Conservation (phyloP, 2,888 invertebrate species). For the Parnassius apollo region DNA sequence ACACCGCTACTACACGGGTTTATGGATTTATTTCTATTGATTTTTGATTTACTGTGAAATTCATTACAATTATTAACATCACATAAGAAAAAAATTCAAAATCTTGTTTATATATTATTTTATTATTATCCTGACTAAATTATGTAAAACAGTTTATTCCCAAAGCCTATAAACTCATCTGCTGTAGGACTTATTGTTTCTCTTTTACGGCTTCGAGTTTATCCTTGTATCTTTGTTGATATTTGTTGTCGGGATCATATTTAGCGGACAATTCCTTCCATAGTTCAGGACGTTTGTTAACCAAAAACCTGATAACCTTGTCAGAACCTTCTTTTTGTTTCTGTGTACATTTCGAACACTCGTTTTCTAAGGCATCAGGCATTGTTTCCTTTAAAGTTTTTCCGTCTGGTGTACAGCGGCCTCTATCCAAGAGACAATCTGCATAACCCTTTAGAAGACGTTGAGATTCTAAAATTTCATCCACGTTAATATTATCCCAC, state of each 20-base stretch:
- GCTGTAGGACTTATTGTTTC: constrained; percentile 24
- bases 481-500: constrained; percentile 86
- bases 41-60: no score
- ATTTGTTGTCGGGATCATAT: constrained; percentile 86
- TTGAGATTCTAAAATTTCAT: constrained; percentile 84
- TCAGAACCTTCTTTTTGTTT: constrained; percentile 79
- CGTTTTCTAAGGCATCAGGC: constrained; percentile 86
- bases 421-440: constrained; percentile 84
- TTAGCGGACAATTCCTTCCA: constrained; percentile 85
- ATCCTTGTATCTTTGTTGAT: constrained; percentile 84
- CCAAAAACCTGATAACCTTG: constrained; percentile 84
- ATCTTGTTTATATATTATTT: background rate
- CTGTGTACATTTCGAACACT: constrained; percentile 86
- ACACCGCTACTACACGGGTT: no score
- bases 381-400: constrained; percentile 81
- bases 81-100: no score
- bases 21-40: no score
- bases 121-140: background rate
- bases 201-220: constrained; percentile 55
- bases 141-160: background rate
- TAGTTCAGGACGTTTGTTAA: constrained; percentile 84
- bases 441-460: constrained; percentile 85
- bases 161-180: background rate
- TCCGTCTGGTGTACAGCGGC: constrained; percentile 85
- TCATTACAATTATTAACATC: no score